Evolutionary conservation across 1,140 invertebrate species (phyloP).

Genomic region (Bactericera cockerelli): DNA sequence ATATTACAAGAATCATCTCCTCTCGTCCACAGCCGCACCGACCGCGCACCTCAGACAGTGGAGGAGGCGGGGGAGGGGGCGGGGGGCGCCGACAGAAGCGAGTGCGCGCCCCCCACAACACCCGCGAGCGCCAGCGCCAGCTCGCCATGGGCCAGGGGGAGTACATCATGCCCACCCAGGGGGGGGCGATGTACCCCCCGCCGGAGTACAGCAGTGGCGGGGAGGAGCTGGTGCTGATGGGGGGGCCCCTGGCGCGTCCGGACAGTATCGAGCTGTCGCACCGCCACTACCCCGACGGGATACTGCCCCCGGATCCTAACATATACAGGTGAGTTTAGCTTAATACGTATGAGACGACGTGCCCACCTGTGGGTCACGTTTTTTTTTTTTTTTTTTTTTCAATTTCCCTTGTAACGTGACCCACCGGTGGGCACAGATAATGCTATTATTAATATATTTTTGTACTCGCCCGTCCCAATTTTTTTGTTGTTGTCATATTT

Average conservation of each 20-base stretch:
- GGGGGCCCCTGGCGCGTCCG: constrained; percentile 45
- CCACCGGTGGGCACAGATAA: no score
- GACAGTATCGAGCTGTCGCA: constrained; percentile 56
- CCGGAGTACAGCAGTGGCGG: constrained; percentile 14
- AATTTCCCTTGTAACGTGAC: no score
- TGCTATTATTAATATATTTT: no score
- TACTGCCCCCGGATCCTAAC: constrained; percentile 7
- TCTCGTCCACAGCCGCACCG: constrained; percentile 34
- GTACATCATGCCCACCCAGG: constrained; percentile 58
- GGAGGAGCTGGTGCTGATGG: constrained; percentile 28
- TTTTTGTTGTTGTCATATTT: no score
- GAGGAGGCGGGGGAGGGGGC: constrained; percentile 32
- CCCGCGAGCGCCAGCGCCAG: constrained; percentile 66
- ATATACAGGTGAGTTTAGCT: constrained; percentile 15
- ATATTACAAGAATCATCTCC: no score
- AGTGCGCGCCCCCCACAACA: constrained; percentile 70
- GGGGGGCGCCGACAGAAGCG: constrained; percentile 59
- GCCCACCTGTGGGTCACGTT: no score
- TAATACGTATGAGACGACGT: no score
- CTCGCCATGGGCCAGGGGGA: constrained; percentile 69
- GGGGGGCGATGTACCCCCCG: constrained; percentile 26
- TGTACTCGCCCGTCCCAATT: no score
- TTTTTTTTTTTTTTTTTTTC: no score
- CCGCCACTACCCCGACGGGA: constrained; percentile 25
- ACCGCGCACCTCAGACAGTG: constrained; percentile 23